phyloP scores from a whole-genome alignment of 1,140 invertebrate species.

The Metaphire vulgaris region DNA sequence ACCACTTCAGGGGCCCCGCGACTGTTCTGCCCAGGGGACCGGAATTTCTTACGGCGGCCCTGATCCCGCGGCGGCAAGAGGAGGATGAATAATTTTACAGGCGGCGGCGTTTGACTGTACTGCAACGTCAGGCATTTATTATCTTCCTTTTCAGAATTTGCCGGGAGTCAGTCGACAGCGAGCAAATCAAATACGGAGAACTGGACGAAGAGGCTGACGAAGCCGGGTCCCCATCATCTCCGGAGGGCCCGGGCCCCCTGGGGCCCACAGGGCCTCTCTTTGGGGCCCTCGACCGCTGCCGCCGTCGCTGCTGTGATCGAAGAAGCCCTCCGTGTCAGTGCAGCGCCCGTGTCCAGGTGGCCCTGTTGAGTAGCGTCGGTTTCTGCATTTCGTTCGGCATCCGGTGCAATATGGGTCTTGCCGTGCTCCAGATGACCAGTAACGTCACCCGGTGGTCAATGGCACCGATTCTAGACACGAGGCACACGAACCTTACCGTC shows the following conservation, averaged over 20 bases:
- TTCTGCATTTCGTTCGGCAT: slow-evolving; percentile 53
- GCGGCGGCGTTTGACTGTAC: too few relatives aligned
- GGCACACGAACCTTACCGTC: neutral
- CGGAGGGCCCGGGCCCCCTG: slow-evolving; percentile 23
- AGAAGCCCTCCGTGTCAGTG: slow-evolving; percentile 3
- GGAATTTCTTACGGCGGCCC: too few relatives aligned
- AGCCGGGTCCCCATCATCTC: slow-evolving; percentile 33
- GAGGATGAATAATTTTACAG: too few relatives aligned
- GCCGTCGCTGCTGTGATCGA: neutral
- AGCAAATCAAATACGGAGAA: slow-evolving; percentile 51
- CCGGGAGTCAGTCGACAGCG: too few relatives aligned
- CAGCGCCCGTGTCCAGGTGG: slow-evolving; percentile 43
- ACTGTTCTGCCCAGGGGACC: too few relatives aligned
- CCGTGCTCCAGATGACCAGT: slow-evolving; percentile 69
- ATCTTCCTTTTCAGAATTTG: too few relatives aligned
- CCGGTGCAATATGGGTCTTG: slow-evolving; percentile 90
- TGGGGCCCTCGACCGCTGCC: slow-evolving; percentile 12
- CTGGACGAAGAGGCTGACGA: slow-evolving; percentile 48
- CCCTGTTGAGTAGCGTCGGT: slow-evolving; percentile 46
- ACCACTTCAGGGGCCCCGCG: too few relatives aligned
- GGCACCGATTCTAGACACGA: neutral
- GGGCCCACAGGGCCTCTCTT: slow-evolving; percentile 20
- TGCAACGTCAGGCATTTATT: too few relatives aligned
- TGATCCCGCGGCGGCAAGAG: too few relatives aligned
- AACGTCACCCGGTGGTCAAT: slow-evolving; percentile 44